These are phyloP conservation scores for Pseudolaguvia tuberculata DNA, from an alignment of 2,113 vertebrate genomes.

Conservation along the genomic window DNA sequence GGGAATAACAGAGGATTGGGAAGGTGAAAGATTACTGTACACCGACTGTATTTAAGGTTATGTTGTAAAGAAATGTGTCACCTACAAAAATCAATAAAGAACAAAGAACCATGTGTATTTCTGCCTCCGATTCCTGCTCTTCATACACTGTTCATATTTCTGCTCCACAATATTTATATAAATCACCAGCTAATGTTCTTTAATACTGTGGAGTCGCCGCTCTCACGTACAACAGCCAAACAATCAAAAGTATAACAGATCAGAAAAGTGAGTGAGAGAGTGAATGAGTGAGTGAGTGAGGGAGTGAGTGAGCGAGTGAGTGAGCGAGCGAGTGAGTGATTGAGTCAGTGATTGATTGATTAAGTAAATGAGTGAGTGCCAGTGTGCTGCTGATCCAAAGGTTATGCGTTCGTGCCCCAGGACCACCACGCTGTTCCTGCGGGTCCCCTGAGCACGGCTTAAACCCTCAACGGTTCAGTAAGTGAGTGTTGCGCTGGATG, in stretches of 20 bases:
- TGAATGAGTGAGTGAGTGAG: too few species aligned
- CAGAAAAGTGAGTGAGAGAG: too few species aligned
- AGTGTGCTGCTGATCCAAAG: too few species aligned
- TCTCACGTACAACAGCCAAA: not conserved
- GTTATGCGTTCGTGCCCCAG: too few species aligned
- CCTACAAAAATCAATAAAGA: not conserved
- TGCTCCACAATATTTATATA: not conserved
- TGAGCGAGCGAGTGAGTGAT: too few species aligned
- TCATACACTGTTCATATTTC: not conserved
- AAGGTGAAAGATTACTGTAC: conserved; percentile 9
- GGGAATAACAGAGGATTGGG: not conserved
- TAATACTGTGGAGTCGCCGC: not conserved
- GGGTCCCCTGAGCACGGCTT: too few species aligned
- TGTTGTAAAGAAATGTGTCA: conserved; percentile 3
- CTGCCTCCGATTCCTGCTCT: not conserved
- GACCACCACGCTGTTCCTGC: too few species aligned
- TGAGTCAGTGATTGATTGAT: too few species aligned
- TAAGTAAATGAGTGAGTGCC: too few species aligned
- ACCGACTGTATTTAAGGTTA: conserved; percentile 19
- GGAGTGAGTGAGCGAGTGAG: too few species aligned
- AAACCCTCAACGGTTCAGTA: too few species aligned
- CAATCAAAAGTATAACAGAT: not conserved
- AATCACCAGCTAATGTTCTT: not conserved
- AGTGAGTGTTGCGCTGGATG: too few species aligned
- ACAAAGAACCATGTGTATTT: not conserved